These are phyloP conservation scores for Rhagonycha fulva DNA, from an alignment of 2,888 invertebrate genomes.

Conservation along the genomic window DNA sequence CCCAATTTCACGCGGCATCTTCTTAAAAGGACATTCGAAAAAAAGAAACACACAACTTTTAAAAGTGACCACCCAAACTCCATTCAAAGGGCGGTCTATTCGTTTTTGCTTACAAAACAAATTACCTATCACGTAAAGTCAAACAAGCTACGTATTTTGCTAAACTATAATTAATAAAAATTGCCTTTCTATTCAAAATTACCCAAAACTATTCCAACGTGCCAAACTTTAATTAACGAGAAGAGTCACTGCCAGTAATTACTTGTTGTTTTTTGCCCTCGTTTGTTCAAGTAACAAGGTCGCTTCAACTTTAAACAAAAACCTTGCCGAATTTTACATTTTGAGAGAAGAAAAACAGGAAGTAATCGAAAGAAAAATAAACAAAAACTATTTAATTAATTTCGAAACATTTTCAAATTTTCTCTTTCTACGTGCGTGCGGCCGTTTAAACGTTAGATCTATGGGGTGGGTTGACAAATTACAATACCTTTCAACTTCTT, in stretches of 20 bases:
- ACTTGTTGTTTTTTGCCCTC: no score
- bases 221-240: background rate
- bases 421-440: background rate
- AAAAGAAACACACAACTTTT: conserved; percentile 30
- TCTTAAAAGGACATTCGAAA: conserved; percentile 35
- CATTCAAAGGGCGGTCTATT: conserved; percentile 34
- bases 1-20: conserved; percentile 42
- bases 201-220: background rate
- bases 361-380: no score
- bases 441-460: background rate
- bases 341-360: no score
- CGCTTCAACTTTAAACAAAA: no score
- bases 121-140: conserved; percentile 32
- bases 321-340: no score
- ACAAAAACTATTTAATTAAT: background rate
- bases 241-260: no score
- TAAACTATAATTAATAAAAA: background rate
- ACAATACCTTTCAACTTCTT: background rate
- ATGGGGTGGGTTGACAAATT: background rate
- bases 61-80: conserved; percentile 40
- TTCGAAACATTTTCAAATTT: background rate
- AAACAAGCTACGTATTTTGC: conserved; percentile 10
- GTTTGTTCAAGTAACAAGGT: no score
- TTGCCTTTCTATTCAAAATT: background rate
- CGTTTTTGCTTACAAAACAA: conserved; percentile 34